A percentile compares a stretch with the other conserved stretches of the same genome.
phyloP scores from a whole-genome alignment of 2,888 invertebrate genomes.

The Agonopterix arenella region DNA sequence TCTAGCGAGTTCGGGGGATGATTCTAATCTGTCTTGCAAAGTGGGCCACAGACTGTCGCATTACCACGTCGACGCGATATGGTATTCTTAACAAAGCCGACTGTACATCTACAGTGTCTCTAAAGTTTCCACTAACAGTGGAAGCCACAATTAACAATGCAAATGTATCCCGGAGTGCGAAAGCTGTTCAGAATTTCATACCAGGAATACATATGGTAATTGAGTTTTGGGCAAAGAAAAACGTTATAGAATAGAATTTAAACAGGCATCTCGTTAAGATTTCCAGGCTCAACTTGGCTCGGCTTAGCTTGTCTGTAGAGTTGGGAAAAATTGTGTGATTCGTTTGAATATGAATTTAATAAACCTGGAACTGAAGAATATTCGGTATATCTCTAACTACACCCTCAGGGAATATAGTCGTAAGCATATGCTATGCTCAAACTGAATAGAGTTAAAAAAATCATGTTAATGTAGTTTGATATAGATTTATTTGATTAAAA shows the following conservation, averaged over 20 bases:
- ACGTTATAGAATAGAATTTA: constrained; percentile 34
- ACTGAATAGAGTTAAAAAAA: too few relatives aligned
- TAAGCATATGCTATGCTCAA: too few relatives aligned
- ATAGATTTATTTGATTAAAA: too few relatives aligned
- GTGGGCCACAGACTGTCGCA: too few relatives aligned
- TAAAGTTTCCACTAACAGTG: constrained; percentile 22
- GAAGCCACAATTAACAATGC: constrained; percentile 71
- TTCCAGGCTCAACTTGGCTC: constrained; percentile 6
- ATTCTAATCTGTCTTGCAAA: too few relatives aligned
- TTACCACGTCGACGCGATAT: neutral
- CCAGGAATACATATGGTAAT: constrained; percentile 64
- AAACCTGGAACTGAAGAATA: too few relatives aligned
- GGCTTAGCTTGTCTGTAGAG: neutral
- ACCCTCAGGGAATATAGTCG: too few relatives aligned
- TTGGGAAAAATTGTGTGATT: neutral
- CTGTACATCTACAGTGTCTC: neutral
- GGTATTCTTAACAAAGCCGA: neutral
- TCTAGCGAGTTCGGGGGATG: too few relatives aligned
- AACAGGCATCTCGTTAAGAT: constrained; percentile 36
- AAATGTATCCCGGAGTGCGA: constrained; percentile 50
- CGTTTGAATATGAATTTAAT: too few relatives aligned
- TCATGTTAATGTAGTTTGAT: too few relatives aligned
- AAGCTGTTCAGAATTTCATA: constrained; percentile 69
- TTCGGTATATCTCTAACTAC: too few relatives aligned
- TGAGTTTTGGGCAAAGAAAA: constrained; percentile 51